Base-by-base conservation (phyloP, 2,113 vertebrate genomes). In the Prietella phreatophila region DNA sequence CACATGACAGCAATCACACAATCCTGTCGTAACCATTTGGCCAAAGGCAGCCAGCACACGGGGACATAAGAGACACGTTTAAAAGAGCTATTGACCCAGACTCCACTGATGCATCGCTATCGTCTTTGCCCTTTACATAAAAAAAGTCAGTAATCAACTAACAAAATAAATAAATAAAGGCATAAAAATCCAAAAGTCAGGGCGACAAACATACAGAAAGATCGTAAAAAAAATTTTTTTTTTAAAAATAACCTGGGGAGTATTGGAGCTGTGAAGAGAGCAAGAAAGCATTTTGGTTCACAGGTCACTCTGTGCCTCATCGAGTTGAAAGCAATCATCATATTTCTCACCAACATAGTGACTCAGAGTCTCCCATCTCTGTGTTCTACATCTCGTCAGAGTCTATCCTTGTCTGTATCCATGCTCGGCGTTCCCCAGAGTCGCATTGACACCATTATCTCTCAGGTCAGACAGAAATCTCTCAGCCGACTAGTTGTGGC, bases 401-500 rank as follows among this genome's bases (percentile, higher is more conserved):
- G 30, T 50, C 75, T 63, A 19, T 75, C 69, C 89, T 83, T 53
- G 33, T 86, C 60, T 79, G 47, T 85, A 87, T 75, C 86, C 82
- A 79, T 27, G 53, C 73, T 73, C 47, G 55, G 27, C 55, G 36
- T 86, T 83, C 87, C 85, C 81, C 42, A 63, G 89, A 94, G 93
- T 90, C 91, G 91, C 92, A 92, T 80, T 94, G 94, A 95, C 94
- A 94, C 92, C 92, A 89, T 92, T 94, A 91, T 82, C 87, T 91
- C 88, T 89, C 88, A 90, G 89, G 91, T 91, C 92, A 92, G 83
- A 89, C 85, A 86, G 85, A 89, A 89, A 87, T 69, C 75, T 82
- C 83, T 56, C 61, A 42, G 55, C 82, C 19, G 84, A 69, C 82
- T 65, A 61, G 47, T 84, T 58, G 73, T 47, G 69, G 50, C 22